These are phyloP conservation scores for Panzeria rudis DNA, from an alignment of 2,888 invertebrate species.

Conservation along the genomic window DNA sequence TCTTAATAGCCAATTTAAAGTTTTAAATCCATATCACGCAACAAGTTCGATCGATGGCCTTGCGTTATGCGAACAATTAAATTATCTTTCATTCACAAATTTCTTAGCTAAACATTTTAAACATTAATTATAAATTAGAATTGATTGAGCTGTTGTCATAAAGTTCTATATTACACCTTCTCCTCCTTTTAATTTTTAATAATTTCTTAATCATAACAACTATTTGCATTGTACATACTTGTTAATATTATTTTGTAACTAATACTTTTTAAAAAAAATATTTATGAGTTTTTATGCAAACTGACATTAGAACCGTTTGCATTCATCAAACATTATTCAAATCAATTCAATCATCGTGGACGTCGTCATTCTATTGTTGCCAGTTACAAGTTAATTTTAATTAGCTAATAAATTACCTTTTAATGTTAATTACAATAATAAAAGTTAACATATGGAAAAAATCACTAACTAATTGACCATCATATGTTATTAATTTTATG, in stretches of 20 bases:
- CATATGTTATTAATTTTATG: conserved; percentile 58
- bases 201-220: neutral
- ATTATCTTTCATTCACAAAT: neutral
- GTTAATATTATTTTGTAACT: too few species aligned
- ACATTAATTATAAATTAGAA: conserved; percentile 17
- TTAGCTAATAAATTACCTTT: conserved; percentile 64
- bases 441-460: conserved; percentile 45
- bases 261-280: conserved; percentile 47
- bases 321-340: conserved; percentile 64
- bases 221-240: neutral
- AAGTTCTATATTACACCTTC: neutral
- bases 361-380: conserved; percentile 47
- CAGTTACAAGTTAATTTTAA: conserved; percentile 65
- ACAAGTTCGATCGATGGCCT: conserved; percentile 36
- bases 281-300: conserved; percentile 45
- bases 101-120: neutral
- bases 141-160: conserved; percentile 1
- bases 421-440: conserved; percentile 39
- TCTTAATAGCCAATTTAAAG: neutral
- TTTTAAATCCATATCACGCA: conserved; percentile 1
- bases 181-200: neutral
- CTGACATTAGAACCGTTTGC: conserved; percentile 60
- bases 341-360: conserved; percentile 53
- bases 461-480: conserved; percentile 38
- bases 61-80: conserved; percentile 28